Conservation (phyloP, 2,113 vertebrate species). For the Eulemur macaco region DNA sequence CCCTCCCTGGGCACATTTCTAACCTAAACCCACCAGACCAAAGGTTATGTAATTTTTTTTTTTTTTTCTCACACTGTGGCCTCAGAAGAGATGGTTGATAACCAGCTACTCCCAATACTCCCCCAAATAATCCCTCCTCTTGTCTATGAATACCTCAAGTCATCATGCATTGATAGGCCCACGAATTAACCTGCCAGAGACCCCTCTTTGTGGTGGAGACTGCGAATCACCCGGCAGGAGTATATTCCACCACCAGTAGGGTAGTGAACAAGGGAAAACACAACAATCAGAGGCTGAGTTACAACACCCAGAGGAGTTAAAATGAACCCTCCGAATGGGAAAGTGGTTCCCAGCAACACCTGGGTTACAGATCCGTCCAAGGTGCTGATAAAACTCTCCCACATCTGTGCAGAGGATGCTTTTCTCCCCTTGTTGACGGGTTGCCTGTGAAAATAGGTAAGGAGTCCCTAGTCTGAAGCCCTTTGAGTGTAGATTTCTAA, state of each 20-base stretch:
- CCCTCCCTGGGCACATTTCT: not conserved
- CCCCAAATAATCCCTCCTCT: not conserved
- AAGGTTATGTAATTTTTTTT: not conserved
- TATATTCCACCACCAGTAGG: accelerated
- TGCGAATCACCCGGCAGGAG: not conserved
- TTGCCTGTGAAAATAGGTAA: not conserved
- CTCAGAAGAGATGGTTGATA: not conserved
- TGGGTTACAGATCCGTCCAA: not conserved
- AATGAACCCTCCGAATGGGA: accelerated
- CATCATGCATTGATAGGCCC: not conserved
- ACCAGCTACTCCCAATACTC: not conserved
- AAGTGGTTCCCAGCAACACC: not conserved
- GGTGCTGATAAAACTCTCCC: accelerated
- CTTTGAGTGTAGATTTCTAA: not conserved
- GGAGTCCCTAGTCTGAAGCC: not conserved
- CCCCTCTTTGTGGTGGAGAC: not conserved
- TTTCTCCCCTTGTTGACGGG: too few relatives aligned
- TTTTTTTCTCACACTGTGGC: not conserved
- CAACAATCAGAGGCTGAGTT: accelerated
- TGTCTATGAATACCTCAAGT: accelerated
- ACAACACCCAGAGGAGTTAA: accelerated
- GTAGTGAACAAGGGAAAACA: not conserved
- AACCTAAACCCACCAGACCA: not conserved
- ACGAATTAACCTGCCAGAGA: not conserved
- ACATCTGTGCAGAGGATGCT: too few relatives aligned